A percentile compares a stretch with the other conserved stretches of the same genome.
Conservation (phyloP, 2,888 invertebrate species). For the Drosophila paucipuncta region DNA sequence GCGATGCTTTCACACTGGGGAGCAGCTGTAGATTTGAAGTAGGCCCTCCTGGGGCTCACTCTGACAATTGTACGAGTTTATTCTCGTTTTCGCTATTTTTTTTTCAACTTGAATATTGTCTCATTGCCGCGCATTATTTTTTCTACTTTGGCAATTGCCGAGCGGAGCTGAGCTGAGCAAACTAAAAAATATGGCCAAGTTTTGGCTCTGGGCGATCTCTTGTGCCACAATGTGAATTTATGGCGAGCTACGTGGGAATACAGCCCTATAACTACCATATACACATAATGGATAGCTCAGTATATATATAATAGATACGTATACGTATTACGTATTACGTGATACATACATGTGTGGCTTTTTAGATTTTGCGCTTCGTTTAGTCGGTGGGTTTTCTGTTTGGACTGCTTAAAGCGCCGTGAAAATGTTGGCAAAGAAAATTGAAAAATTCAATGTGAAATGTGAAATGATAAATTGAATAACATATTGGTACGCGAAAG, state of each 20-base stretch:
- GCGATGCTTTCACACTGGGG: constrained; percentile 58
- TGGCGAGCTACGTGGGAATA: constrained; percentile 74
- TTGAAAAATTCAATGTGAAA: constrained; percentile 74
- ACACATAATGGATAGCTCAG: constrained; percentile 20
- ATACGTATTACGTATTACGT: constrained; percentile 24
- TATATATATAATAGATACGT: constrained; percentile 13
- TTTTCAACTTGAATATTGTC: constrained; percentile 69
- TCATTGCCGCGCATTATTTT: constrained; percentile 62
- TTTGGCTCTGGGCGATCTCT: constrained; percentile 74
- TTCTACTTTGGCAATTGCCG: constrained; percentile 67
- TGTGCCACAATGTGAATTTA: constrained; percentile 73
- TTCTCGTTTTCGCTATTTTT: constrained; percentile 34
- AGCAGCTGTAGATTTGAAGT: constrained; percentile 73
- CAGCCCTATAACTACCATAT: constrained; percentile 39
- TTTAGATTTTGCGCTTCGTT: constrained; percentile 43
- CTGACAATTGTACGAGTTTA: constrained; percentile 73
- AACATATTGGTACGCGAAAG: constrained; percentile 36
- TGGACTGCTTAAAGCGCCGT: constrained; percentile 74
- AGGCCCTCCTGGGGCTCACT: constrained; percentile 70
- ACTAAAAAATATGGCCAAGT: constrained; percentile 79
- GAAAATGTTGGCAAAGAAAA: constrained; percentile 69
- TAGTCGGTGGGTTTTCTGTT: constrained; percentile 27
- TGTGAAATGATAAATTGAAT: constrained; percentile 76
- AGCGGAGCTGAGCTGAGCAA: constrained; percentile 55
- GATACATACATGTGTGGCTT: constrained; percentile 49